Conservation (phyloP, 2,113 vertebrate genomes). For the cattle (Bos taurus) region ARS-UCD2.0 NC_037330.1:115282501-115283000, state of each 20-base stretch:
- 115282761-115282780: slow-evolving; percentile 17
- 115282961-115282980: background rate
- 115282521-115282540: too few relatives aligned
- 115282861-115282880: background rate
- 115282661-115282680: slow-evolving; percentile 18
- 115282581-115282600: rapidly evolving
- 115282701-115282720: background rate
- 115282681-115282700: rapidly evolving
- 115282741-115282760: slow-evolving; percentile 34
- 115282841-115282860: background rate
- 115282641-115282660: background rate
- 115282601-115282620: background rate
- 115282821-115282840: background rate
- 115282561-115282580: rapidly evolving
- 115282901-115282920: background rate
- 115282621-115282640: rapidly evolving
- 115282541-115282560: rapidly evolving
- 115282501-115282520: rapidly evolving
- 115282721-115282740: slow-evolving; percentile 23
- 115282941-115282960: background rate
- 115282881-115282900: background rate
- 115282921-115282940: background rate
- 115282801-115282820: background rate
- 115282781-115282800: slow-evolving; percentile 16
- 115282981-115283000: rapidly evolving